Evolutionary conservation across 2,113 vertebrate species (phyloP).

Genomic region (Galbula dea): DNA sequence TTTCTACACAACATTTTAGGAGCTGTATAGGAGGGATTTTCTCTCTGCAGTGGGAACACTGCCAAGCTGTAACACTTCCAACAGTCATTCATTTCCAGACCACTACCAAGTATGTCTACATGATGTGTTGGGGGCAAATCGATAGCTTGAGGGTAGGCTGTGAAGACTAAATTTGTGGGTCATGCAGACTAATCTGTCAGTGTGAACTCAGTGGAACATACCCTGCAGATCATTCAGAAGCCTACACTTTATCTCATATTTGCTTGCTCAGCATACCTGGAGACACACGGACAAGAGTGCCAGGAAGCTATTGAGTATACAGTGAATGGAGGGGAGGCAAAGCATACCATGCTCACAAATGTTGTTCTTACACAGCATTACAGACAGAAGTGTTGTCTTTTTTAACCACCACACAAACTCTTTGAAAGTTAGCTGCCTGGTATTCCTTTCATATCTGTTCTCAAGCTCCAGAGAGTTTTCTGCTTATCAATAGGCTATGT

Average conservation of each 20-base stretch:
- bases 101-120: neutral
- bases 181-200: neutral
- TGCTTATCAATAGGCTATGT: neutral
- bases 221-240: neutral
- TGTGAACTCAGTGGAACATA: neutral
- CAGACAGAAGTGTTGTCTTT: neutral
- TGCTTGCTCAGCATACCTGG: neutral
- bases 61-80: neutral
- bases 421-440: neutral
- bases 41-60: neutral
- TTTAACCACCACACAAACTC: neutral
- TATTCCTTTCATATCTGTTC: neutral
- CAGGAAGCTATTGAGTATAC: neutral
- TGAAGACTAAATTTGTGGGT: neutral
- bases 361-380: neutral
- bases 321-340: neutral
- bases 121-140: neutral
- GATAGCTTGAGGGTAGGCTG: neutral
- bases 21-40: neutral
- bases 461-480: neutral
- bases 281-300: neutral
- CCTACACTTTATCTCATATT: neutral
- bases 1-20: neutral
- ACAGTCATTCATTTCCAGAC: neutral
- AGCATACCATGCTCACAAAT: neutral